phyloP scores from a whole-genome alignment of 2,888 invertebrate species.

The Spodoptera littoralis region DNA sequence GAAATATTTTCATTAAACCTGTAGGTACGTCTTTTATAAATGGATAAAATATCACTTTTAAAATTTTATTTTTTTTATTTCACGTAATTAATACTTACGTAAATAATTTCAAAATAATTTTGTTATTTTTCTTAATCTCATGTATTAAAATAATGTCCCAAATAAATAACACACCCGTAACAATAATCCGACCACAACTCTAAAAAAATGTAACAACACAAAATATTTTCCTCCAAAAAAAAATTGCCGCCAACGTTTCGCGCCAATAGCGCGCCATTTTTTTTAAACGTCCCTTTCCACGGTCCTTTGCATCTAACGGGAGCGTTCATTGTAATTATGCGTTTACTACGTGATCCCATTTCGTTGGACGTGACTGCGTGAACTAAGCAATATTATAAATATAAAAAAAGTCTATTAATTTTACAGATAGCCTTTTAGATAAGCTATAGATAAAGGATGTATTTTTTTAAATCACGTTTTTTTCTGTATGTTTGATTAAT shows the following conservation, averaged over 20 bases:
- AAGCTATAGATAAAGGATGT: constrained; percentile 50
- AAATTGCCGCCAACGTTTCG: constrained; percentile 47
- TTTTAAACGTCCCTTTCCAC: constrained; percentile 55
- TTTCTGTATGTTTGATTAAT: neutral
- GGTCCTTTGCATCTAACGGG: constrained; percentile 68
- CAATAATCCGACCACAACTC: neutral
- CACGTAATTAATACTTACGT: no score
- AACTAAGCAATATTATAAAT: constrained; percentile 67
- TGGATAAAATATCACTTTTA: no score
- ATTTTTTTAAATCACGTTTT: constrained; percentile 24
- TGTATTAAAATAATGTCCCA: no score
- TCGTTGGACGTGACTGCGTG: constrained; percentile 77
- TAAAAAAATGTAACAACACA: neutral
- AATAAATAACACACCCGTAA: no score
- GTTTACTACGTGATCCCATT: constrained; percentile 85
- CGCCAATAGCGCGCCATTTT: constrained; percentile 43
- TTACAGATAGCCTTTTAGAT: constrained; percentile 55
- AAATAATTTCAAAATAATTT: no score
- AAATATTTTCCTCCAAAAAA: constrained; percentile 5
- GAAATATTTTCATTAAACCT: no score
- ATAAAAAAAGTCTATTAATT: constrained; percentile 61
- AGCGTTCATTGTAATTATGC: constrained; percentile 80
- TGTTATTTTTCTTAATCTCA: no score
- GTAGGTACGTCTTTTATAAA: no score
- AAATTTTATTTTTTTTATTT: no score